Percentiles rank a stretch among this genome's conserved stretches.
Evolutionary conservation across 2,888 invertebrate genomes (phyloP).

Genomic region (Eupithecia centaureata): DNA sequence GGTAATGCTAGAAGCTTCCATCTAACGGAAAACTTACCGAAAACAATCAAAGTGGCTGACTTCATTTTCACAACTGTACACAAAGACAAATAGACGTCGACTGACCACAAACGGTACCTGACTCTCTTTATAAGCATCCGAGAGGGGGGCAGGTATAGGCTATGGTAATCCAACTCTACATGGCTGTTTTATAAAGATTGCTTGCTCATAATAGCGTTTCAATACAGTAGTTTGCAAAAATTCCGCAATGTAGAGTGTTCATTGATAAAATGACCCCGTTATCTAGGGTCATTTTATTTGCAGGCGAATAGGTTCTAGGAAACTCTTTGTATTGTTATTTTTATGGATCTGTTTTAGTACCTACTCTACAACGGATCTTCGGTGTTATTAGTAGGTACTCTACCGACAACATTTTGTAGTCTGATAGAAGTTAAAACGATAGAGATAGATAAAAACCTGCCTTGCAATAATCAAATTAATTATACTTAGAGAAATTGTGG

Average conservation of each 20-base stretch:
- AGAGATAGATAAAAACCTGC: too few species aligned
- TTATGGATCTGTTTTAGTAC: slow-evolving; percentile 28
- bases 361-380: background rate
- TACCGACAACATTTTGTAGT: background rate
- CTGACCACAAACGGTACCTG: slow-evolving; percentile 54
- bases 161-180: slow-evolving; percentile 29
- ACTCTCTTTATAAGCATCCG: slow-evolving; percentile 58
- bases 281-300: slow-evolving; percentile 41
- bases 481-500: too few species aligned
- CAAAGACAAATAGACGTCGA: slow-evolving; percentile 52
- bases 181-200: slow-evolving; percentile 12
- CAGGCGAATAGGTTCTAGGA: slow-evolving; percentile 29
- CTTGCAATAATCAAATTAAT: background rate
- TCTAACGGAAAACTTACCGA: slow-evolving; percentile 62
- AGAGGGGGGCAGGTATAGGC: slow-evolving; percentile 49
- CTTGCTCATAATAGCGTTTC: background rate
- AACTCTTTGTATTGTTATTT: slow-evolving; percentile 38
- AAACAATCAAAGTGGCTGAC: slow-evolving; percentile 64
- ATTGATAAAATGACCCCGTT: slow-evolving; percentile 17
- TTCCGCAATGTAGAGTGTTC: slow-evolving; percentile 33
- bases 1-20: background rate
- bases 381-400: background rate
- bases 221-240: background rate
- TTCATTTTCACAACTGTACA: slow-evolving; percentile 64
- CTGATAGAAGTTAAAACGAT: background rate